Conservation (phyloP, 2,113 vertebrate genomes). For the Chloropsis cyanopogon region DNA sequence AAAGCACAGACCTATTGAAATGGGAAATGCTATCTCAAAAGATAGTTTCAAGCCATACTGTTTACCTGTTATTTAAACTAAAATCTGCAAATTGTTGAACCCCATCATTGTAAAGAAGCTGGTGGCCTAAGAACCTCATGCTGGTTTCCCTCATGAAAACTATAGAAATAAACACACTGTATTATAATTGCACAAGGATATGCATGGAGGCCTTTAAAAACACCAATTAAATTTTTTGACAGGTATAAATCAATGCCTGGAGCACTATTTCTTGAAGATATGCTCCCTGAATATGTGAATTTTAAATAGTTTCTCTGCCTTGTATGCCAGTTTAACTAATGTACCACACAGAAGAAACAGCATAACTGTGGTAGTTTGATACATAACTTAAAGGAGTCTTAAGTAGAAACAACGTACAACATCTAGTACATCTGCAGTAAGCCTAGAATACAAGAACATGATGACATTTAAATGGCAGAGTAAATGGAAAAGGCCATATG, state of each 20-base stretch:
- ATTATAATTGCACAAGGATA: not conserved
- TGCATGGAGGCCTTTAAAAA: not conserved
- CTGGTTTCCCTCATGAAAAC: not conserved
- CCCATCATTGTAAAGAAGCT: not conserved
- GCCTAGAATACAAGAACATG: not conserved
- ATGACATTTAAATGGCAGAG: not conserved
- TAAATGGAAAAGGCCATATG: not conserved
- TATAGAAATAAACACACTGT: not conserved
- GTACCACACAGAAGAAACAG: not conserved
- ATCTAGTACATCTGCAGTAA: not conserved
- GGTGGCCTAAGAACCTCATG: not conserved
- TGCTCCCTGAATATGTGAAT: no score
- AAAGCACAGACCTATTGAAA: not conserved
- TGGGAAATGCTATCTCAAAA: not conserved
- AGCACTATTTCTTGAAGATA: not conserved
- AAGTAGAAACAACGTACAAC: not conserved
- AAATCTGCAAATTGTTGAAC: not conserved
- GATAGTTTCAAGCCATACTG: not conserved
- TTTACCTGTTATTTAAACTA: not conserved
- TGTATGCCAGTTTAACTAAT: not conserved
- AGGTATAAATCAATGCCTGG: not conserved
- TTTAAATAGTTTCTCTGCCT: no score
- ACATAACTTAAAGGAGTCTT: not conserved
- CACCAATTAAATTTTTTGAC: accelerated
- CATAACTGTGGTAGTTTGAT: not conserved